Evolutionary conservation across 1,140 invertebrate species (phyloP).

Genomic region (Hylaeus anthracinus): DNA sequence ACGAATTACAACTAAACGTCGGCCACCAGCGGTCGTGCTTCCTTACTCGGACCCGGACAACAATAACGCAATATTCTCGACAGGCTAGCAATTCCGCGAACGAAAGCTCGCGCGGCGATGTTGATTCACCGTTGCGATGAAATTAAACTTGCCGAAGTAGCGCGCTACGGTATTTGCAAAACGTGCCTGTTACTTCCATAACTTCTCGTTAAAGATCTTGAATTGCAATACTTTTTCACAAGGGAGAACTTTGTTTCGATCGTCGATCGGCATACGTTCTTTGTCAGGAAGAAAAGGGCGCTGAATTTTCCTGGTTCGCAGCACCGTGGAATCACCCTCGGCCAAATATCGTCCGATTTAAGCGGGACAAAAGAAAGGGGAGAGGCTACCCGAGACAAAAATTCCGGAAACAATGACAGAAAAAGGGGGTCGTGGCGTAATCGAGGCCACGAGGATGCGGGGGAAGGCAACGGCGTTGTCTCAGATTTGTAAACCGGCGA

Average conservation of each 20-base stretch:
- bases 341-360: slow-evolving; percentile 37
- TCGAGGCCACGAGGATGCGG: not conserved
- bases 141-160: not conserved
- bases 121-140: not conserved
- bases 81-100: not conserved
- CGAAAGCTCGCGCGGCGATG: not conserved
- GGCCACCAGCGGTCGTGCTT: not conserved
- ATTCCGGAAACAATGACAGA: slow-evolving; percentile 27
- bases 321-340: slow-evolving; percentile 29
- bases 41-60: not conserved
- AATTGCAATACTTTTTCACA: too few species aligned
- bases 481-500: slow-evolving; percentile 24
- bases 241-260: too few species aligned
- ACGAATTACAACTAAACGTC: not conserved
- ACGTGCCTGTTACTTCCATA: too few species aligned
- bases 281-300: too few species aligned
- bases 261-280: too few species aligned
- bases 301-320: not conserved
- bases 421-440: slow-evolving; percentile 19
- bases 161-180: not conserved
- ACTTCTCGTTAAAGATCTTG: too few species aligned
- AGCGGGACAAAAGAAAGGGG: slow-evolving; percentile 44
- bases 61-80: slow-evolving; percentile 11
- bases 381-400: slow-evolving; percentile 13
- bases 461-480: slow-evolving; percentile 37